Evolutionary conservation across 1,140 invertebrate genomes (phyloP), one percentile per base, ranked within the genome.

Genomic region (Orius insidiosus): DNA sequence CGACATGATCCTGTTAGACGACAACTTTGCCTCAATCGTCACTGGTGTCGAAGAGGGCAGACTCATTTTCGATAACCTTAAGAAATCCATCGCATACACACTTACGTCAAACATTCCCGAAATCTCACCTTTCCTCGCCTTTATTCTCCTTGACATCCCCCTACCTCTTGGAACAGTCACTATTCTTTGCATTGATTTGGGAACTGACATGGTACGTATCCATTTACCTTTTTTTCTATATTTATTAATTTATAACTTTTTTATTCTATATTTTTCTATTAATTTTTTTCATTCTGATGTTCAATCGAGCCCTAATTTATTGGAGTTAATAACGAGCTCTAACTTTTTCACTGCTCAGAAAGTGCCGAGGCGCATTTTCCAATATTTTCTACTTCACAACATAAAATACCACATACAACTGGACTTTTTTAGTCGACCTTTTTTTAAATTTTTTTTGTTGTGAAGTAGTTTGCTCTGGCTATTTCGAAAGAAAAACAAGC

Each of bases 1-100:
- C 58, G 95, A 99, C 73, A 98, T 99, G 94, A 98, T 99, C 60
- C 69, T 98, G 55, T 70, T 98, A 44, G 95, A 98, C 64, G 95
- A 98, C 66, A 98, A 98, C 68, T 98, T 99, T 68, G 94, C 94
- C 34, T 98, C 94, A 10, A 99, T 99, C 67, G 96, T 98, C 10
- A 97, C 92, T 54, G 95, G 95, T 55, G 93, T 99, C 40, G 95
- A 98, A 68, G 95, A 98, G 67, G 95, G 92, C 52, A 83, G 95
- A 50, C 65, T 98, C 49, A 98, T 98, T 63, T 98, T 98, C 72
- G 95, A 98, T 70, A 98, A 98, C 66, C 68, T 98, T 64, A 98
- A 98, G 70, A 98, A 98, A 68, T 98, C 94, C 53, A 98, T 98
- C 68, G 93, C 93, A 13, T 98, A 98, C 72, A 98, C 95, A 31